Base-by-base conservation (phyloP, 2,888 invertebrate genomes). In the Diarsia dahlii region DNA sequence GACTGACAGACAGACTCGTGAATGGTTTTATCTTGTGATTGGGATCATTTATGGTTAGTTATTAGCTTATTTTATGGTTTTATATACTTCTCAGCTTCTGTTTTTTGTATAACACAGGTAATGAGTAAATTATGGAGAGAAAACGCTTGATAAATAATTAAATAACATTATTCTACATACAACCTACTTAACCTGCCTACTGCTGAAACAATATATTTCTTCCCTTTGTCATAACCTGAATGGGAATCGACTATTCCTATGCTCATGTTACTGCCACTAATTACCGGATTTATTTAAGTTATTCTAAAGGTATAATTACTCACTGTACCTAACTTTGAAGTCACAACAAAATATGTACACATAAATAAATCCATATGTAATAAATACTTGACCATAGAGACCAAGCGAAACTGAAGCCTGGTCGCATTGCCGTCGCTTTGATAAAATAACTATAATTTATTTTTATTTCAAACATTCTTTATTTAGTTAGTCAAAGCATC, bases 1-100 rank as follows among this genome's bases (percentile, higher is more conserved):
- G 18, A 18, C 46, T 52, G 50, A 62, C 62, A n/a, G n/a, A n/a
- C n/a, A n/a, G n/a, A n/a, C 6, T 70, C 23, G 58, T 77, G 60
- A 56, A 60, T 70, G 13, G 65, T 56, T 62, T 82, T 56, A 60
- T 77, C 52, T 28, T 58, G 67, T 68, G 45, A 74, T 67, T 52
- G 45, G 20, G 2, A 65, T 67, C 23, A 73, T 67, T 23, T 67
- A 54, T 20, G n/a, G 15, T 74, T n/a, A 64, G 45, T 80, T 45
- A 48, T 54, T 5, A 13, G 23, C 60, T 45, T 50, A 39, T 71
- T 71, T 63, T n/a, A 80, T 54, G 39, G 62, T 39, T 48, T 20
- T 12, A n/a, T 54, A 48, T 34, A 54, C 72, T 71, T 39, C 4
- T 45, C 13, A 54, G 64, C 63, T 64, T 63, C 63, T 48, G 28